phyloP scores from a whole-genome alignment of 2,888 invertebrate genomes.

The Salpingus planirostris region DNA sequence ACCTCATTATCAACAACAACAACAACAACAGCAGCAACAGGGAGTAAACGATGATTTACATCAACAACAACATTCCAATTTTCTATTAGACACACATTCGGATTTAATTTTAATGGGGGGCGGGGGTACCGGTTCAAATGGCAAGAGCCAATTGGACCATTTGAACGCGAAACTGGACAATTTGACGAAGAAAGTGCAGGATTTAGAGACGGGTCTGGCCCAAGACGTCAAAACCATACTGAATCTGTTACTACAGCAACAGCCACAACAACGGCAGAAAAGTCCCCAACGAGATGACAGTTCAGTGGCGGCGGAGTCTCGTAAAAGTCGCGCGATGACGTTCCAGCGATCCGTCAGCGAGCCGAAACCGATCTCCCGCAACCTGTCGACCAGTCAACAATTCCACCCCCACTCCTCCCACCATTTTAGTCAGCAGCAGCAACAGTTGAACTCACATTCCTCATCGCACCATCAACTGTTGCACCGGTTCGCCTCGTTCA shows the following conservation, averaged over 20 bases:
- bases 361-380: slow-evolving; percentile 40
- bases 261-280: slow-evolving; percentile 3
- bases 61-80: slow-evolving; percentile 32
- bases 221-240: slow-evolving; percentile 67
- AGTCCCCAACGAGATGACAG: background rate
- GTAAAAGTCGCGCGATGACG: too few species aligned
- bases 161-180: slow-evolving; percentile 59
- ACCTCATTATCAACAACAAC: slow-evolving; percentile 43
- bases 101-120: slow-evolving; percentile 37
- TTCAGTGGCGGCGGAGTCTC: background rate
- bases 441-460: too few species aligned
- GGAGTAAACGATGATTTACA: slow-evolving; percentile 21
- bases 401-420: too few species aligned
- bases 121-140: too few species aligned
- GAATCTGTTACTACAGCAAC: slow-evolving; percentile 28
- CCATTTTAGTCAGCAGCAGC: too few species aligned
- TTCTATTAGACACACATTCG: slow-evolving; percentile 34
- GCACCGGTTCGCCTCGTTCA: slow-evolving; percentile 1
- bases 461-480: too few species aligned
- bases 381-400: too few species aligned
- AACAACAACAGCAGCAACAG: slow-evolving; percentile 26
- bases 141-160: slow-evolving; percentile 45
- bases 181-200: slow-evolving; percentile 57
- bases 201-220: slow-evolving; percentile 64
- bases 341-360: slow-evolving; percentile 42